Base-by-base conservation (phyloP, 2,797 vertebrate species). In the Poeciliopsis paucimaculata region DNA sequence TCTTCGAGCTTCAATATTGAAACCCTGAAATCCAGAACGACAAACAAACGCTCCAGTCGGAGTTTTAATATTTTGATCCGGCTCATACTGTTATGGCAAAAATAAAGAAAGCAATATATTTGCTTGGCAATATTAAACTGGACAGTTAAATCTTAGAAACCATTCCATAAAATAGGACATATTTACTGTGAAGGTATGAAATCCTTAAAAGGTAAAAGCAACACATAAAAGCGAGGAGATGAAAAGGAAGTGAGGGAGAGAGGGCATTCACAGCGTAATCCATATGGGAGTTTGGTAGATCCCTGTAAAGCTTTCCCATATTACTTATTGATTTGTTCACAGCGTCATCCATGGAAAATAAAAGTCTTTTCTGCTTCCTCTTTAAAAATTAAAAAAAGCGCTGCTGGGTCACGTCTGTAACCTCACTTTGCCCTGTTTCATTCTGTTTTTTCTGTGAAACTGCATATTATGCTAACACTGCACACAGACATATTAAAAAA, bases 261-360 rank as follows among this genome's bases (percentile, higher is more conserved):
- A 85, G 77, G 82, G 64, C 64, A 82, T 79, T 73, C 34, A 72
- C 41, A 77, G 55, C 82, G 5, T 20, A n/a, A 72, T 83, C 78
- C 88, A 80, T 43, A n/a, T 45, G 82, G 72, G 76, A 43, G 41
- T 83, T 78, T 66, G 79, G 77, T 75, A 73, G 76, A 90, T 90
- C 84, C 84, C 66, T 64, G 77, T 91, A 92, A 93, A 93, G 90
- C 92, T 86, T 90, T 70, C 79, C 81, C 90, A 90, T 93, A 94
- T 95, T 91, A 90, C 88, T 92, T 94, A 94, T 94, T 93, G 93
- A 94, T 94, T 89, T 75, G 77, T 79, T 85, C 79, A 78, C 76
- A 70, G 78, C 75, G 81, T 84, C 77, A 82, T 88, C 75, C 77
- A 12, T 77, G 64, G 82, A 89, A 89, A 91, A 90, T 87, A 86